Base-by-base conservation (phyloP, 2,797 vertebrate species). In the Paguma larvata region DNA sequence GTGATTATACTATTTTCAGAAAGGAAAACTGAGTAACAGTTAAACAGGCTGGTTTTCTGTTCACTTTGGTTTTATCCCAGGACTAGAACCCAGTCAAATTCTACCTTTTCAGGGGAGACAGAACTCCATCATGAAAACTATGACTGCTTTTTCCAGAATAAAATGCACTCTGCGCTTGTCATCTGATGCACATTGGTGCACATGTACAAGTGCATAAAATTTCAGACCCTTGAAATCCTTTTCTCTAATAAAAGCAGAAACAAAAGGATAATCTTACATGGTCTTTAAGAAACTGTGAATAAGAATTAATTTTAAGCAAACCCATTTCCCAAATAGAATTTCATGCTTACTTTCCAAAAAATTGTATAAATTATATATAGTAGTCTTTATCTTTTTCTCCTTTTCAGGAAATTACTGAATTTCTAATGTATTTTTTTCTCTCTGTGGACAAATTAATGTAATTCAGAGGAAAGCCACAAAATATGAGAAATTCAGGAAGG, bases 361-460 rank as follows among this genome's bases (percentile, higher is more conserved):
- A 79, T 79, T 86, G 87, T 32, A 41, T 75, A 94, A 51, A 77
- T 85, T 77, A 80, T 44, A 30, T 6, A 62, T 68, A 90, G 9
- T 14, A 21, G 34, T 77, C 19, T 48, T 65, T 82, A 10, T 38
- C 80, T 85, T 85, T 91, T 85, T 62, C n/a, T 65, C 4, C 75
- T 72, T 96, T 94, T 91, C 21, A 91, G 56, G 32, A 46, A 92
- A 80, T 95, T 89, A 84, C 34, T 93, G 18, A 91, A 93, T 91
- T 95, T 90, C 79, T 6, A 68, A 93, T 89, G 51, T 10, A 32
- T 46, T 85, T 89, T 91, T 91, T 94, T 93, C 19, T 96, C 63
- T 84, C 72, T 95, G 32, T n/a, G 18, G 68, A 85, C 4, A 95
- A 78, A 94, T 85, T 85, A 85, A 90, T 44, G 10, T 67, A 73